phyloP scores from a whole-genome alignment of 2,888 invertebrate species.

The Panorpa germanica region DNA sequence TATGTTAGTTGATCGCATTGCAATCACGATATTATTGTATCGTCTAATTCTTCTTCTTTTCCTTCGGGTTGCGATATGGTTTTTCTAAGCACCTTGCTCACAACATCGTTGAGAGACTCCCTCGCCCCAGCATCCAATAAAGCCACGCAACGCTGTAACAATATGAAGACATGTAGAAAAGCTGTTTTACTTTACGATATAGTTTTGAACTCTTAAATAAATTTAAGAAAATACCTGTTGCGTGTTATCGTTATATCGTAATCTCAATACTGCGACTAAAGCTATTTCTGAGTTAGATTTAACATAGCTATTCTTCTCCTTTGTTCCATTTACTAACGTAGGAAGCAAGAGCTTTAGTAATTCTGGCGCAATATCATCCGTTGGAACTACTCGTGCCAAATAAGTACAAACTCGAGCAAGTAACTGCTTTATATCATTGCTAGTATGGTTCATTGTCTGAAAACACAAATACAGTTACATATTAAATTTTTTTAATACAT shows the following conservation, averaged over 20 bases:
- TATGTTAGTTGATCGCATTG: too few species aligned
- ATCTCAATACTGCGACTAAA: conserved; percentile 63
- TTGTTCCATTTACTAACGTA: conserved; percentile 91
- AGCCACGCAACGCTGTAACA: too few species aligned
- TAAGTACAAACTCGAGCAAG: conserved; percentile 63
- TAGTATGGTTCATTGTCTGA: conserved; percentile 86
- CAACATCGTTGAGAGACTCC: conserved; percentile 77
- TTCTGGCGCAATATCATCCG: conserved; percentile 41
- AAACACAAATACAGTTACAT: too few species aligned
- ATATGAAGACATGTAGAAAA: too few species aligned
- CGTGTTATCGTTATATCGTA: conserved; percentile 53
- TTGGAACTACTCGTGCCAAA: conserved; percentile 43
- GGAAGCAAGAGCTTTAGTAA: conserved; percentile 65
- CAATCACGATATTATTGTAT: conserved; percentile 68
- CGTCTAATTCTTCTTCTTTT: conserved; percentile 83
- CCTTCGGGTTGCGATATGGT: conserved; percentile 56
- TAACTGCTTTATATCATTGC: conserved; percentile 87
- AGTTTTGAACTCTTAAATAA: too few species aligned
- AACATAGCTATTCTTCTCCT: conserved; percentile 93
- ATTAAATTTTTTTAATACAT: too few species aligned
- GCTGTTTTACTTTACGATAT: too few species aligned
- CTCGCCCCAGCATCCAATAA: conserved; percentile 72
- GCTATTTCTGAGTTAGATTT: conserved; percentile 88
- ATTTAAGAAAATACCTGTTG: too few species aligned
- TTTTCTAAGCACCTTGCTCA: conserved; percentile 73